These are phyloP conservation scores for Sebastes elongatus DNA, from an alignment of 2,797 vertebrate genomes.

Conservation along the genomic window DNA sequence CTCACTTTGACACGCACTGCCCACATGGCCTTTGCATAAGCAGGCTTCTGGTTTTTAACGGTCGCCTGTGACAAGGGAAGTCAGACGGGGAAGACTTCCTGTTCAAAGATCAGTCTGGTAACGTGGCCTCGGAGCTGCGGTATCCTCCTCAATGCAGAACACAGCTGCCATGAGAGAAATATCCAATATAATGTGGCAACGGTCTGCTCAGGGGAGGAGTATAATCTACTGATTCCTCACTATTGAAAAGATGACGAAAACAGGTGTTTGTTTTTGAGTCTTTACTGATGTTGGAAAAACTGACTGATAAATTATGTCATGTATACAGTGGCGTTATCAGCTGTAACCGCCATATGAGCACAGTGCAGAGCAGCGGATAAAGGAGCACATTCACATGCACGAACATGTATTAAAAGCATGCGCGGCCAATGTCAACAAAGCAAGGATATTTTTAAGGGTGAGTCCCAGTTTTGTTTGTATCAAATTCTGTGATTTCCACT, in stretches of 20 bases:
- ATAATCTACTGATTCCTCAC: not conserved
- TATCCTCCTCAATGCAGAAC: not conserved
- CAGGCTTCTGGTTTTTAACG: constrained; percentile 10
- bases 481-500: not conserved
- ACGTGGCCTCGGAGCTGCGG: not conserved
- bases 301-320: too few relatives aligned
- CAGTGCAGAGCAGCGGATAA: fast-evolving
- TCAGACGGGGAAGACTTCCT: constrained; percentile 43
- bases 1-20: constrained; percentile 24
- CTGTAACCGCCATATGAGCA: too few relatives aligned
- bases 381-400: fast-evolving
- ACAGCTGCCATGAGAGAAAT: not conserved
- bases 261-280: not conserved
- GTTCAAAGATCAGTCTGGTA: constrained; percentile 14
- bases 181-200: not conserved
- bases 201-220: constrained; percentile 29
- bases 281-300: not conserved
- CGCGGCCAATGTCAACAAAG: too few relatives aligned
- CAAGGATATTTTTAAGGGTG: fast-evolving
- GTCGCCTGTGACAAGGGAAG: constrained; percentile 25
- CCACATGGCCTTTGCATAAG: constrained; percentile 38
- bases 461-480: not conserved
- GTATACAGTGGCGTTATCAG: too few relatives aligned
- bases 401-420: too few relatives aligned
- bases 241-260: not conserved